phyloP scores from a whole-genome alignment of 1,140 invertebrate genomes.

The Tetramorium alpestre region DNA sequence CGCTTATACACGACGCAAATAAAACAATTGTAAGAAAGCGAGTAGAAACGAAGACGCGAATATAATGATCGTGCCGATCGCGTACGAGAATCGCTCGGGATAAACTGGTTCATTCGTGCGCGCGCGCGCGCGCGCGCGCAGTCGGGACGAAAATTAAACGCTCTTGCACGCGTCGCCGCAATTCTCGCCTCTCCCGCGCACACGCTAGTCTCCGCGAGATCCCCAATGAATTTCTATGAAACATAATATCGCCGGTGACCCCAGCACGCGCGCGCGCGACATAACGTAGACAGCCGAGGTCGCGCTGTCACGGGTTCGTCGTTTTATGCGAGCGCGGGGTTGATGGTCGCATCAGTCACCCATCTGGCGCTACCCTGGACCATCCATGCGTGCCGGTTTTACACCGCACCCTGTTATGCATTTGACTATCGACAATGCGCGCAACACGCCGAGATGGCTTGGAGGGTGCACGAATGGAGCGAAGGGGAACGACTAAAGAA shows the following conservation, averaged over 20 bases:
- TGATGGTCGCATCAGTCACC: constrained; percentile 84
- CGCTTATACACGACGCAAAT: background rate
- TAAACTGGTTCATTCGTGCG: too few relatives aligned
- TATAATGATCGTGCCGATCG: background rate
- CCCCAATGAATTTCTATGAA: constrained; percentile 72
- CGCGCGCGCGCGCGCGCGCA: background rate
- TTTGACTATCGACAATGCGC: constrained; percentile 85
- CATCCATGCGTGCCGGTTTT: constrained; percentile 83
- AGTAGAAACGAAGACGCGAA: background rate
- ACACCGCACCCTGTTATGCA: constrained; percentile 80
- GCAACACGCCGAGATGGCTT: constrained; percentile 82
- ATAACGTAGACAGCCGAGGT: constrained; percentile 50
- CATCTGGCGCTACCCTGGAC: constrained; percentile 85
- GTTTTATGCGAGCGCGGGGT: constrained; percentile 76
- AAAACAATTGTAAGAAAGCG: constrained; percentile 22
- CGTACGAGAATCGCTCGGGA: background rate
- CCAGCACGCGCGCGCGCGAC: background rate
- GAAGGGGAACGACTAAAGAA: constrained; percentile 63
- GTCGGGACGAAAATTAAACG: constrained; percentile 29
- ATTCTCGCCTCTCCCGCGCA: background rate
- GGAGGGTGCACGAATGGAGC: constrained; percentile 77
- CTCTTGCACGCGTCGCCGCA: background rate
- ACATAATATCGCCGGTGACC: constrained; percentile 70
- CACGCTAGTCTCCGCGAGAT: constrained; percentile 34
- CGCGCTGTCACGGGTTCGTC: constrained; percentile 65